A percentile compares a stretch with the other conserved stretches of the same genome.
Conservation (phyloP, 2,888 invertebrate genomes). For the Pandemis cinnamomeana region DNA sequence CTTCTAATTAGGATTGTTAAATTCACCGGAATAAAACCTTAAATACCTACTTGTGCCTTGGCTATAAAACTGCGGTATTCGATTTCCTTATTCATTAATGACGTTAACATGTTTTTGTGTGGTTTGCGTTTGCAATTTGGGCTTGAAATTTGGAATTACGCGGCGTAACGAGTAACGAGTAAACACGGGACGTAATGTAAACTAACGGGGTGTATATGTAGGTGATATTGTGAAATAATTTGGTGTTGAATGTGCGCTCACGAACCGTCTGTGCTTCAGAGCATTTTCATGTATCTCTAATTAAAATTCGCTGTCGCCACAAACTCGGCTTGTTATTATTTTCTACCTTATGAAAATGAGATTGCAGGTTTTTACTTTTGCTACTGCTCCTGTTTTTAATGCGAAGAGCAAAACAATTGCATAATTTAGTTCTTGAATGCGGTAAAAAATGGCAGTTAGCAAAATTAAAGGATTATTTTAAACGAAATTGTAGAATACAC, state of each 20-base stretch:
- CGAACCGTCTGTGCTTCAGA: slow-evolving; percentile 70
- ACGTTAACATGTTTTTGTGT: slow-evolving; percentile 10
- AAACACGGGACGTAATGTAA: slow-evolving; percentile 28
- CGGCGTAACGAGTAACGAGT: slow-evolving; percentile 8
- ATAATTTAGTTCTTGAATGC: slow-evolving; percentile 9
- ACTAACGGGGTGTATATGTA: slow-evolving; percentile 45
- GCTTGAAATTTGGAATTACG: slow-evolving; percentile 25
- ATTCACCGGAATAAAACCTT: slow-evolving; percentile 72
- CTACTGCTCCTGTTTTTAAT: slow-evolving; percentile 15
- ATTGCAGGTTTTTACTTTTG: slow-evolving; percentile 46
- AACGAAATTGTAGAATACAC: background rate
- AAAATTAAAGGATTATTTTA: slow-evolving; percentile 1
- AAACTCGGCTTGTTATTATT: slow-evolving; percentile 63
- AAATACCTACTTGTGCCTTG: slow-evolving; percentile 60
- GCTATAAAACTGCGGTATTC: slow-evolving; percentile 43
- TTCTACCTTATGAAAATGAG: slow-evolving; percentile 69
- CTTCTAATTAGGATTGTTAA: slow-evolving; percentile 78
- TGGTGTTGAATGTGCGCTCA: slow-evolving; percentile 60
- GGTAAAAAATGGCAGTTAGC: background rate
- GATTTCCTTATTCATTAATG: slow-evolving; percentile 26
- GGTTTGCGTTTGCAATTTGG: background rate
- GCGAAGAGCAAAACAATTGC: slow-evolving; percentile 12
- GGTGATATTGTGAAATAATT: slow-evolving; percentile 74
- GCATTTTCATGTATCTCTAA: slow-evolving; percentile 83
- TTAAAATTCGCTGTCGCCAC: slow-evolving; percentile 80